Percentiles rank a stretch among this genome's conserved stretches.
Evolutionary conservation across 2,113 vertebrate species (phyloP).

Genomic region (Tragelaphus scriptus): DNA sequence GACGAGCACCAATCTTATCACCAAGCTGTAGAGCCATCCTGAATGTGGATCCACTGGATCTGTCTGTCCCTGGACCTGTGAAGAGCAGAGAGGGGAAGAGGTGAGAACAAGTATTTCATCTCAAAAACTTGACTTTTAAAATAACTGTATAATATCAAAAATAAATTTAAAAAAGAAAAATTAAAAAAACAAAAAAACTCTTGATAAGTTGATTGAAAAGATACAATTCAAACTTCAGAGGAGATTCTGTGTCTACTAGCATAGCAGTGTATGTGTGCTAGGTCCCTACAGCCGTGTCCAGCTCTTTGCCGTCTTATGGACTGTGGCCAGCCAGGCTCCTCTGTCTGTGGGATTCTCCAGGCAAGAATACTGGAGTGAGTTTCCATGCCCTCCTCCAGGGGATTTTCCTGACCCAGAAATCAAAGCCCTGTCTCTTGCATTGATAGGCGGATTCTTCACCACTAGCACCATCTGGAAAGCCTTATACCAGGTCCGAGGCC

Average conservation of each 20-base stretch:
- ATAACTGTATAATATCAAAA: neutral
- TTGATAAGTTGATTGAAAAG: neutral
- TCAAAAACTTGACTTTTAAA: neutral
- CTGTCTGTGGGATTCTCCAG: neutral
- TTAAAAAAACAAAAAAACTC: neutral
- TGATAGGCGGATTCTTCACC: too few relatives aligned
- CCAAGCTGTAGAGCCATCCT: rapidly evolving
- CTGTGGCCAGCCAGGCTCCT: neutral
- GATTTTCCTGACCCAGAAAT: neutral
- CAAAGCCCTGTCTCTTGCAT: too few relatives aligned
- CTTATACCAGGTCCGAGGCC: too few relatives aligned
- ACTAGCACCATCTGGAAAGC: too few relatives aligned
- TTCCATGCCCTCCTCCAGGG: neutral
- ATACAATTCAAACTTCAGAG: neutral
- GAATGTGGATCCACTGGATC: neutral
- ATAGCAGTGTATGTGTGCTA: neutral
- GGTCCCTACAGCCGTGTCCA: neutral
- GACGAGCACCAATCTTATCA: too few relatives aligned
- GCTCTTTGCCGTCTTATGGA: neutral
- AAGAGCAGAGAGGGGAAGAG: too few relatives aligned
- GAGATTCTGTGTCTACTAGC: neutral
- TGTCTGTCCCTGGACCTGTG: too few relatives aligned
- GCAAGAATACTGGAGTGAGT: neutral
- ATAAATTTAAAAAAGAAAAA: neutral
- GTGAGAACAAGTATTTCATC: neutral